phyloP scores from a whole-genome alignment of 2,113 vertebrate genomes.

The Osmerus eperlanus region DNA sequence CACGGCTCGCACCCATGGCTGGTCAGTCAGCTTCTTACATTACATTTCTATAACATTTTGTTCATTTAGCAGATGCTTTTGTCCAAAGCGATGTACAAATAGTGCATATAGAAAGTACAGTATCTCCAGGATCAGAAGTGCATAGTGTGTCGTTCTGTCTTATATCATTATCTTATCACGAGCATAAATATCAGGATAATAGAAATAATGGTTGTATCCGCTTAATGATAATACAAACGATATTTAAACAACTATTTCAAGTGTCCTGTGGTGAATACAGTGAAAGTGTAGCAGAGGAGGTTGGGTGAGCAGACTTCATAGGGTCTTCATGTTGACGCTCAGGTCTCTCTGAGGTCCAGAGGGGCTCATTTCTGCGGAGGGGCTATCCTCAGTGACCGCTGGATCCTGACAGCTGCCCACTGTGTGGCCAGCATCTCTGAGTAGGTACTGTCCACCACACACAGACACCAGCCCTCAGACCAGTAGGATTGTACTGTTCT shows the following conservation, averaged over 20 bases:
- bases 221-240: too few relatives aligned
- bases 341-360: constrained; percentile 81
- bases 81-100: too few relatives aligned
- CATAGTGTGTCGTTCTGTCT: too few relatives aligned
- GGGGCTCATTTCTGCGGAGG: constrained; percentile 83
- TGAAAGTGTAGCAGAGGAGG: not conserved
- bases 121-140: too few relatives aligned
- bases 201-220: too few relatives aligned
- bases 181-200: too few relatives aligned
- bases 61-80: too few relatives aligned
- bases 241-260: too few relatives aligned
- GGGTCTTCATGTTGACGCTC: not conserved
- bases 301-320: not conserved
- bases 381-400: constrained; percentile 75
- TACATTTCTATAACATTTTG: too few relatives aligned
- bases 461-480: not conserved
- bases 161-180: too few relatives aligned
- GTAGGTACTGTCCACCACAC: constrained; percentile 31
- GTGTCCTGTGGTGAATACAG: not conserved
- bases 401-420: constrained; percentile 85
- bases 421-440: constrained; percentile 65
- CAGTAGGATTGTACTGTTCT: too few relatives aligned
- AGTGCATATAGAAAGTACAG: too few relatives aligned
- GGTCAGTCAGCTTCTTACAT: constrained; percentile 54
- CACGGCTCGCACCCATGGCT: constrained; percentile 84